Conservation (phyloP, 2,113 vertebrate genomes). For the Electrona antarctica region DNA sequence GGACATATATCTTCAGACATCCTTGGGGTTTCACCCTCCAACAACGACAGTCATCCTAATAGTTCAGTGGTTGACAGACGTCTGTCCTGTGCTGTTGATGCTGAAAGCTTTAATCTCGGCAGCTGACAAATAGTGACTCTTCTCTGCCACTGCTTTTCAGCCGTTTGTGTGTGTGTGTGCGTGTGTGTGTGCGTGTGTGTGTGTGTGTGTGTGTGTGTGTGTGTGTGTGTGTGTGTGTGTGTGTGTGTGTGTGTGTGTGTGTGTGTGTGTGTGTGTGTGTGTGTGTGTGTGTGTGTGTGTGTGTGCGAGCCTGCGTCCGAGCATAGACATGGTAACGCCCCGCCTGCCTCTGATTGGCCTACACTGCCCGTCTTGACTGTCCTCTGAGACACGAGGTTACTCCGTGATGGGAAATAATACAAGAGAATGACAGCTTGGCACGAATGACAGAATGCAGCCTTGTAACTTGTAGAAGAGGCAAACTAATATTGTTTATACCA, state of each 20-base stretch:
- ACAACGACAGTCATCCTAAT: slow-evolving; percentile 27
- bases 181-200: neutral
- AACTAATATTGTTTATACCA: too few species aligned
- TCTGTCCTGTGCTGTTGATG: slow-evolving; percentile 36
- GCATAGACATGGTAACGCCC: too few species aligned
- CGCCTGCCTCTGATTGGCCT: too few species aligned
- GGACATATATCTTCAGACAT: slow-evolving; percentile 32
- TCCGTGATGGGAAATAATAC: too few species aligned
- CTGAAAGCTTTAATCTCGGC: slow-evolving; percentile 52
- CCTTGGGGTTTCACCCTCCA: slow-evolving; percentile 40
- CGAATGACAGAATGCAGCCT: too few species aligned
- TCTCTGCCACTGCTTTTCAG: slow-evolving; percentile 24
- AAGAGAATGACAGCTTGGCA: too few species aligned
- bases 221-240: slow-evolving; percentile 20
- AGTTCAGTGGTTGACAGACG: slow-evolving; percentile 47
- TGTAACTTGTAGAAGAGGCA: too few species aligned
- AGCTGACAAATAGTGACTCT: slow-evolving; percentile 40
- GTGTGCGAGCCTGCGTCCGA: too few species aligned
- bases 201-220: slow-evolving; percentile 5
- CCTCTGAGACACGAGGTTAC: too few species aligned
- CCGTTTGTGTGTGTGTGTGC: slow-evolving; percentile 1
- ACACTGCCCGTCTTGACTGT: too few species aligned
- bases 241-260: slow-evolving; percentile 20
- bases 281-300: too few species aligned
- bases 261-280: neutral